phyloP scores from a whole-genome alignment of 2,888 invertebrate genomes.

The Acrobeloides nanus region DNA sequence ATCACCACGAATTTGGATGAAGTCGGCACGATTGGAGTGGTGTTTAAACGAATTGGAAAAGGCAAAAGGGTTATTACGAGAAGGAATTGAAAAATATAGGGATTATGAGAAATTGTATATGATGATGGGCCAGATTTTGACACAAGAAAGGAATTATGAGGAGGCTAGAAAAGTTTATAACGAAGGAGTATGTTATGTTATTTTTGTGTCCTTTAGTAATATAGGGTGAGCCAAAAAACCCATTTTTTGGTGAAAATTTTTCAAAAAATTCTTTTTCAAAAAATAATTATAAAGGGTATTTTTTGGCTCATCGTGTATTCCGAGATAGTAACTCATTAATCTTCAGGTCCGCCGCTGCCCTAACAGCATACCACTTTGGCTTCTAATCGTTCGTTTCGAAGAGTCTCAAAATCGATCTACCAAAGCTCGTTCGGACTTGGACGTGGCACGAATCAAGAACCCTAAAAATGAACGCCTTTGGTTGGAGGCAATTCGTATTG shows the following conservation, averaged over 20 bases:
- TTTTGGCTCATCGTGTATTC: too few relatives aligned
- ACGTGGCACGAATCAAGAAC: conserved; percentile 85
- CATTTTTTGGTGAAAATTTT: too few relatives aligned
- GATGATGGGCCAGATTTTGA: conserved; percentile 95
- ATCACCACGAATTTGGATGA: conserved; percentile 74
- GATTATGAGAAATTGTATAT: conserved; percentile 89
- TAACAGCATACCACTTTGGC: conserved; percentile 82
- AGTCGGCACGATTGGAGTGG: conserved; percentile 96
- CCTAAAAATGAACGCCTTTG: conserved; percentile 80
- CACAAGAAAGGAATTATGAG: conserved; percentile 70
- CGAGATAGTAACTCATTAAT: too few relatives aligned
- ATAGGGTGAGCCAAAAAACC: too few relatives aligned
- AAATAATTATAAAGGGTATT: too few relatives aligned
- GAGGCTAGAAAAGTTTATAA: conserved; percentile 80
- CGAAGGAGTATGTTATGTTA: conserved; percentile 74
- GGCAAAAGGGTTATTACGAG: conserved; percentile 70
- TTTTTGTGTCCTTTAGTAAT: too few relatives aligned
- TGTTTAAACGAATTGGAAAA: conserved; percentile 61
- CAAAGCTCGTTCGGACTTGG: conserved; percentile 88
- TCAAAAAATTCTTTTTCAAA: too few relatives aligned
- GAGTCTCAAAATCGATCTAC: conserved; percentile 77
- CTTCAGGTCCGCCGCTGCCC: conserved; percentile 68
- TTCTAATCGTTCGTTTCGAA: conserved; percentile 76
- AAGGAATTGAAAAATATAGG: conserved; percentile 78
- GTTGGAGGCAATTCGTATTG: conserved; percentile 76